Evolutionary conservation across 2,797 vertebrate genomes (phyloP), one percentile per base, ranked within the genome.

Genomic region (Monodelphis domestica): DNA sequence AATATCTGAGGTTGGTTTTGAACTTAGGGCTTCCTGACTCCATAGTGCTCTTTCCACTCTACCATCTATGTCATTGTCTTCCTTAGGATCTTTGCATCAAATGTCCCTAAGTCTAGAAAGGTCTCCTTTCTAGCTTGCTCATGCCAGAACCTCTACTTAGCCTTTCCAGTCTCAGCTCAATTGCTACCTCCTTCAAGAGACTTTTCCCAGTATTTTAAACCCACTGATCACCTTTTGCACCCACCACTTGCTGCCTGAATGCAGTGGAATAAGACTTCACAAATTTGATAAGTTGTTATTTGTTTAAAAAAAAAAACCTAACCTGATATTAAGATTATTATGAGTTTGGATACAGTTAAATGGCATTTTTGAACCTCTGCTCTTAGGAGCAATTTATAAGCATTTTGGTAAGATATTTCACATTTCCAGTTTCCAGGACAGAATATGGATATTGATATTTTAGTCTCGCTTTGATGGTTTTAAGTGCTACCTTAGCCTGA

Each of bases 381-480:
- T 59, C 7, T 53, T 91, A 45, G 26, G 89, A 56, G 1, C 38
- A 54, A 30, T 56, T 90, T 93, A 90, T 89, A 26, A 88, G 12
- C 33, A 88, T 54, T 90, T 12, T 88, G 14, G 45, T 3, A 94
- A 12, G 90, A 28, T 90, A 91, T 54, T 78, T 59, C 33, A 53
- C 30, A 14, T 10, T 50, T 54, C 88, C 12, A 50, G 2, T 59
- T 88, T 92, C 4, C 28, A 91, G 55, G 38, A 87, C 11, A 89
- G 9, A 55, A 88, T 92, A 88, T 24, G 54, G 29, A 59, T 21
- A 84, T 90, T 53, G 51, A 87, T 29, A 90, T 63, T 91, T 95
- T 93, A 78, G 70, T 52, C 4, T 87, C 93, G 89, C 12, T 7
- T 87, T 87, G 17, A 28, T 53, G 55, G 29, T 53, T 93, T 91